Evolutionary conservation across 2,888 invertebrate species (phyloP), one percentile per base, ranked within the genome.

Genomic region (Nycteola revayana): DNA sequence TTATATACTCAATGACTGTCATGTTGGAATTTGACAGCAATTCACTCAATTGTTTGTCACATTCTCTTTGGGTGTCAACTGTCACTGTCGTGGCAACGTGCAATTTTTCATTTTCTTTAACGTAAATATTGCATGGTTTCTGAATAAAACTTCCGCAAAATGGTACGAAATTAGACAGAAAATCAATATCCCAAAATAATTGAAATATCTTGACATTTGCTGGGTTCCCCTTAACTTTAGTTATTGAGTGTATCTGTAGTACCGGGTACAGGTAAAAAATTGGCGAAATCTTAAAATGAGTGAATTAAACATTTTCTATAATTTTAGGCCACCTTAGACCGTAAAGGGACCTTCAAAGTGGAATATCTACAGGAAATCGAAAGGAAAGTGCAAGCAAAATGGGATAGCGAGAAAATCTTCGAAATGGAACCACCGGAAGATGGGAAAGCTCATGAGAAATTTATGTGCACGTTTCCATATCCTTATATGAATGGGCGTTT

Each of bases 401-500:
- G 99, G 99, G 93, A 95, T 23, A 76, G 87, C 9, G 93, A 93
- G 35, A 95, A 94, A 66, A 90, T 93, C 18, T 95, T 94, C 75
- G 97, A 99, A 84, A 84, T 91, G 31, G 94, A 99, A 89, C 97
- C 96, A 1, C 94, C 95, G 0, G 66, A 73, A 8, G 79, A 90
- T 40, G 91, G 84, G 41, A 90, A 90, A 60, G 75, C 84, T 8
- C 67, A 92, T 62, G 95, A 96, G 46, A 99, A 99, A 71, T 99
- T 95, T 73, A 89, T 98, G 54, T 95, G 94, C 20, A 98, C 98
- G 1, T 99, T 99, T 87, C 99, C 99, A 1, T 99, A 94, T 84
- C 99, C 99, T 0, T 99, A 99, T 71, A 99, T 99, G 99, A 99
- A 99, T 90, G 99, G 99, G 6, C 92, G 96, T 26, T 91, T 99